phyloP scores from a whole-genome alignment of 2,113 vertebrate genomes.

The Amia ocellicauda region DNA sequence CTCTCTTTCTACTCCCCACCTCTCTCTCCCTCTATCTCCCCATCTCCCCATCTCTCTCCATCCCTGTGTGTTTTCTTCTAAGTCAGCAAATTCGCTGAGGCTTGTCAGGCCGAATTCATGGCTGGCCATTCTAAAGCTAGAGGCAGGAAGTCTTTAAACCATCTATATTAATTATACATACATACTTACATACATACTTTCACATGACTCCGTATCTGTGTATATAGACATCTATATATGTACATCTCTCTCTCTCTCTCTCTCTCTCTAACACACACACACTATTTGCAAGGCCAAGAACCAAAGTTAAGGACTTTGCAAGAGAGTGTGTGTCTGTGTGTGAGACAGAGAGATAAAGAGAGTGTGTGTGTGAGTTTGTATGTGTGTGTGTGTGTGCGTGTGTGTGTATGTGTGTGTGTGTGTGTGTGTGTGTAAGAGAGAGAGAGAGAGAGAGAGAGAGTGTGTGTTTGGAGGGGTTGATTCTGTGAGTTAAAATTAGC shows the following conservation, averaged over 20 bases:
- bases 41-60: no score
- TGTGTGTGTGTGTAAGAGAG: no score
- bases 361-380: no score
- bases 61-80: neutral
- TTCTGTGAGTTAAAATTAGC: conserved; percentile 54
- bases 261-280: no score
- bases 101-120: neutral
- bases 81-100: no score
- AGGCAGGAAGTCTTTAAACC: neutral
- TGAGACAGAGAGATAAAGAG: no score
- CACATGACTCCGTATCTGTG: neutral
- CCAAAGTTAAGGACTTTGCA: no score
- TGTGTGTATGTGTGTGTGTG: neutral
- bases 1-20: conserved; percentile 55
- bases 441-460: neutral
- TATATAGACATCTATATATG: neutral
- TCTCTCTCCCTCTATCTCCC: no score
- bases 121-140: neutral
- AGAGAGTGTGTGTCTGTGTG: no score
- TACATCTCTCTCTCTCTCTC: no score
- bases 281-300: no score
- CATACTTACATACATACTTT: neutral
- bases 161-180: conserved; percentile 9
- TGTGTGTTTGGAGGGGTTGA: conserved; percentile 26
- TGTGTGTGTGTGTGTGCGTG: no score